Percentiles rank a stretch among this genome's conserved stretches.
Evolutionary conservation across 2,113 vertebrate species (phyloP).

Genomic region (Hepsetus odoe): DNA sequence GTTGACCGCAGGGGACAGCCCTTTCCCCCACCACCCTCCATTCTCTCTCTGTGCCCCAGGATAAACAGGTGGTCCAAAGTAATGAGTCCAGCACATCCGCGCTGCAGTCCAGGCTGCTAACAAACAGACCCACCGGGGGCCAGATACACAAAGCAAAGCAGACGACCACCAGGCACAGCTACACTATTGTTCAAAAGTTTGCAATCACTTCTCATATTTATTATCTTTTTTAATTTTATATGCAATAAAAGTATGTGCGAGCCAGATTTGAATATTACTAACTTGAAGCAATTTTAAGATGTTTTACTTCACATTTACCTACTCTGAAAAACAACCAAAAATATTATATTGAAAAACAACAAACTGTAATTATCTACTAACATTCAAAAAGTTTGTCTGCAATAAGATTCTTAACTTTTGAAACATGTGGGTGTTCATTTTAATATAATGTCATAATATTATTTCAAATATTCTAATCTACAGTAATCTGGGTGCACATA

Average conservation of each 20-base stretch:
- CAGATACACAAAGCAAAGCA: slow-evolving; percentile 33
- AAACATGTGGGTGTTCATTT: no score
- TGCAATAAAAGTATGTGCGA: neutral
- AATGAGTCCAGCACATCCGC: slow-evolving; percentile 76
- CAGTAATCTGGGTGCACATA: no score
- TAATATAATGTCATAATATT: no score
- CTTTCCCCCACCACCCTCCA: neutral
- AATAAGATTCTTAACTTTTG: no score
- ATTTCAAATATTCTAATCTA: no score
- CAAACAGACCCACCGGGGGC: slow-evolving; percentile 71
- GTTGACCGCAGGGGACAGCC: slow-evolving; percentile 39
- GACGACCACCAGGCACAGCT: neutral
- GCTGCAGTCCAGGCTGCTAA: slow-evolving; percentile 62
- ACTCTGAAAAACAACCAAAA: no score
- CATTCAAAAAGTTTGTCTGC: no score
- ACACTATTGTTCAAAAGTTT: slow-evolving; percentile 1
- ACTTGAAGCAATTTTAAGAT: no score
- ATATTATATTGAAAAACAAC: no score
- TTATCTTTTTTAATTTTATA: neutral
- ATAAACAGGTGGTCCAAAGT: slow-evolving; percentile 79
- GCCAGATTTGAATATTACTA: no score
- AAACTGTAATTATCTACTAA: no score
- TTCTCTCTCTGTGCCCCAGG: slow-evolving; percentile 60
- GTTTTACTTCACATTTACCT: no score
- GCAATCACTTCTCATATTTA: neutral